Evolutionary conservation across 1,140 invertebrate species (phyloP).

Genomic region (Diuraphis noxia): DNA sequence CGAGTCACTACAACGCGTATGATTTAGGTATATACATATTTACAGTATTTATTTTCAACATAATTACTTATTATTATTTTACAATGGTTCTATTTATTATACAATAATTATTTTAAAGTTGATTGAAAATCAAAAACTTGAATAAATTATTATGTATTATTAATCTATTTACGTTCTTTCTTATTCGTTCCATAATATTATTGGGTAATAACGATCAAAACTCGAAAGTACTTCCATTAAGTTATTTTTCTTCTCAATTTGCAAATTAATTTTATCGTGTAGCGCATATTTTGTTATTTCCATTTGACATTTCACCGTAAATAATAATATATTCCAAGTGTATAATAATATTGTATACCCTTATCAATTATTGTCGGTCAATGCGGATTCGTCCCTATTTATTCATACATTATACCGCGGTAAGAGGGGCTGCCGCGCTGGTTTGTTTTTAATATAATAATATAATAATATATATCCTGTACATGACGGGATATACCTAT

Average conservation of each 20-base stretch:
- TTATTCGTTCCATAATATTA: neutral
- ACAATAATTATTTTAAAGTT: neutral
- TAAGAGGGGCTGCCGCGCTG: neutral
- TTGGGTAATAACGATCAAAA: neutral
- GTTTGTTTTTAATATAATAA: slow-evolving; percentile 34
- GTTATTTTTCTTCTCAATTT: neutral
- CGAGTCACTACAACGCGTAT: neutral
- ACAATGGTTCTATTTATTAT: neutral
- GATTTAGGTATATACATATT: neutral
- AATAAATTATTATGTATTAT: neutral
- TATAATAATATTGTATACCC: slow-evolving; percentile 6
- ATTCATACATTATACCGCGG: neutral
- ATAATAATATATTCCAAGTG: neutral
- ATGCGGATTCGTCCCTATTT: slow-evolving; percentile 11
- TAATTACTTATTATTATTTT: too few relatives aligned
- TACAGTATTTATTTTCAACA: neutral
- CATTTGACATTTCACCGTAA: neutral
- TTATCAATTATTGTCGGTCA: slow-evolving; percentile 34
- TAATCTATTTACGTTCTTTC: neutral
- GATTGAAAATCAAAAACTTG: neutral
- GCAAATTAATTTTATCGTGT: neutral
- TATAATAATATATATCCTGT: neutral
- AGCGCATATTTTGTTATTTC: neutral
- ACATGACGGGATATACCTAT: neutral
- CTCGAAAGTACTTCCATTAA: neutral